Percentiles rank a stretch among this genome's conserved stretches.
Evolutionary conservation across 2,888 invertebrate species (phyloP).

Genomic region (Baccha elongata): DNA sequence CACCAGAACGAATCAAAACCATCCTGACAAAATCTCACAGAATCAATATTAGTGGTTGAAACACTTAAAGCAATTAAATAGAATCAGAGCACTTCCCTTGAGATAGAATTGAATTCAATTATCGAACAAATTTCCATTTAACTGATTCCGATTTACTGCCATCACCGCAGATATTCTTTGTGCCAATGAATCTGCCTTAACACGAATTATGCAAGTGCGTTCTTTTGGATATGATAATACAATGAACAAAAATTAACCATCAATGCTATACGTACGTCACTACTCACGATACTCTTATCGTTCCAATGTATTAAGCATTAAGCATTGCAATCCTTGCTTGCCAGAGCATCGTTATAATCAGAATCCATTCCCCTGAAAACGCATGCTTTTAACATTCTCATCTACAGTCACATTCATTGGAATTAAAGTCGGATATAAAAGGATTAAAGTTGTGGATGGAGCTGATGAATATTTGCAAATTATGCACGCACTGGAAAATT

Average conservation of each 20-base stretch:
- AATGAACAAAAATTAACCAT: constrained; percentile 10
- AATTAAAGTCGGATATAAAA: constrained; percentile 11
- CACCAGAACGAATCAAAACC: constrained; percentile 3
- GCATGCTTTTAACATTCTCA: constrained; percentile 6
- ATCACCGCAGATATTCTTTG: constrained; percentile 16
- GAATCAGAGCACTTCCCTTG: constrained; percentile 57
- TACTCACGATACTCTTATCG: neutral
- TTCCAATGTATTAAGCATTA: constrained; percentile 10
- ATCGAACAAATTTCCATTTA: constrained; percentile 19
- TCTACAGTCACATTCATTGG: neutral
- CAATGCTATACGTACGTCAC: neutral
- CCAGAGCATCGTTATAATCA: constrained; percentile 18
- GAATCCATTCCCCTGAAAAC: constrained; percentile 14
- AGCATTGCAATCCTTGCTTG: neutral
- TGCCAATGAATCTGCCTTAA: neutral
- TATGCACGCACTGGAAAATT: constrained; percentile 21
- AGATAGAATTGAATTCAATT: constrained; percentile 56
- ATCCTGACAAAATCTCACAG: constrained; percentile 15
- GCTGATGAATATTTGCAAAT: neutral
- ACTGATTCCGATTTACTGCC: neutral
- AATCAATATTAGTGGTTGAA: constrained; percentile 53
- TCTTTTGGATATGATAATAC: neutral
- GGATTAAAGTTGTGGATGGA: neutral
- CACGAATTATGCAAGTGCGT: neutral
- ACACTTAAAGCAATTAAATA: constrained; percentile 56